Percentiles rank a stretch among this genome's conserved stretches.
phyloP scores from a whole-genome alignment of 2,797 vertebrate genomes.

The Lerista edwardsae region DNA sequence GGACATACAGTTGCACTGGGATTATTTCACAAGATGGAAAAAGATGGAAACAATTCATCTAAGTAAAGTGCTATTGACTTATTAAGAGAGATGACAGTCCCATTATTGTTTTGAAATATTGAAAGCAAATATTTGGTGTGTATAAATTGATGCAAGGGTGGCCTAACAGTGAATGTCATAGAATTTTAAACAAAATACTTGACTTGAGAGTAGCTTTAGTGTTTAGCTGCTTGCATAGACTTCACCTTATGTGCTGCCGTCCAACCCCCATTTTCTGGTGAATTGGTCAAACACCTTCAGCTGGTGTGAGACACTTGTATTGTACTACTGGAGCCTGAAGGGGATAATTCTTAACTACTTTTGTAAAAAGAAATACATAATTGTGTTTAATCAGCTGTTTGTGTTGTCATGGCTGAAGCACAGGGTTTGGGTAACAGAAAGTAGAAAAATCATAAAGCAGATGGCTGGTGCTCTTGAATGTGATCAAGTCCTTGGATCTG shows the following conservation, averaged over 20 bases:
- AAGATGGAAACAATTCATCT: slow-evolving; percentile 37
- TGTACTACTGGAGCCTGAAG: background rate
- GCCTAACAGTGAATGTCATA: background rate
- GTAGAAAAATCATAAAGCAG: background rate
- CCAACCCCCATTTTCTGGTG: background rate
- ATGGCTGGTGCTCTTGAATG: background rate
- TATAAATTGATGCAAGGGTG: background rate
- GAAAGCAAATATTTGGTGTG: background rate
- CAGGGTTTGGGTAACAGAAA: background rate
- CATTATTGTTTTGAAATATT: background rate
- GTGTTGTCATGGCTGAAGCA: background rate
- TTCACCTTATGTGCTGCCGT: too few relatives aligned
- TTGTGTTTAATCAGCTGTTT: background rate
- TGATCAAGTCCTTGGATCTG: background rate
- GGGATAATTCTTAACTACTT: background rate
- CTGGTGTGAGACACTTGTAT: background rate
- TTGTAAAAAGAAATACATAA: too few relatives aligned
- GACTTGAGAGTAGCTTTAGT: background rate
- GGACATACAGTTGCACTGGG: slow-evolving; percentile 21
- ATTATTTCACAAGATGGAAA: slow-evolving; percentile 53
- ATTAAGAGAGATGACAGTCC: background rate
- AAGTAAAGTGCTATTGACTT: slow-evolving; percentile 41
- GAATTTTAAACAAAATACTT: background rate
- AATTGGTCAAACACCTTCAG: background rate
- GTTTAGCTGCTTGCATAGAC: background rate